Base-by-base conservation (phyloP, 2,888 invertebrate species). In the Andrena haemorrhoa region DNA sequence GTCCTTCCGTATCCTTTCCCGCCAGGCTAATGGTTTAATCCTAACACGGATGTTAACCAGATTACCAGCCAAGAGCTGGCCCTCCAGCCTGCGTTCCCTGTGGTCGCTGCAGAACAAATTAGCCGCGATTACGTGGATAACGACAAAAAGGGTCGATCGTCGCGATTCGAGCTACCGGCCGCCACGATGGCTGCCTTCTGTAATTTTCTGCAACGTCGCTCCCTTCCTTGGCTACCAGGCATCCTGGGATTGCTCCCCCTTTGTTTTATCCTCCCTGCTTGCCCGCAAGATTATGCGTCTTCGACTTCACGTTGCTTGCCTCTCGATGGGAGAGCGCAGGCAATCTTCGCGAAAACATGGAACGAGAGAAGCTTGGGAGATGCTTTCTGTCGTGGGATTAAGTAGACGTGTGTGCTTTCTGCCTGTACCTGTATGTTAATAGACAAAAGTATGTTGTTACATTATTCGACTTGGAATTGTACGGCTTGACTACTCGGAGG, bases 71-170 rank as follows among this genome's bases (percentile, higher is more conserved):
- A 69, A 76, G 72, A 63, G 78, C 69, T 72, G 65, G 23, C 65
- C 79, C 68, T 75, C 68, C 73, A 80, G 53, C 71, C 51, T 65
- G 80, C 81, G 79, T 88, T 87, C 81, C 81, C 85, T 77, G 85
- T 83, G 84, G 88, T 88, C 90, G 88, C 88, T 81, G 77, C 83
- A 72, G 88, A 89, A 91, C 90, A 90, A 92, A 92, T 92, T 92
- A 91, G 89, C 88, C 87, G 83, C 89, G 91, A 92, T 92, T 92
- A 92, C 89, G 82, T 74, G 86, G 88, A 90, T 90, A 92, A 91
- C 90, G 82, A 86, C 76, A 76, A 83, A 86, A 86, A 79, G 83
- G 85, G 79, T 76, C 76, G 84, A 85, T 89, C 81, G 86, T 69
- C 81, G 84, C 83, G 83, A 86, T 76, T 80, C 84, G n/a, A 74